Conservation (phyloP, 2,888 invertebrate genomes). For the Cheilosia scutellata region DNA sequence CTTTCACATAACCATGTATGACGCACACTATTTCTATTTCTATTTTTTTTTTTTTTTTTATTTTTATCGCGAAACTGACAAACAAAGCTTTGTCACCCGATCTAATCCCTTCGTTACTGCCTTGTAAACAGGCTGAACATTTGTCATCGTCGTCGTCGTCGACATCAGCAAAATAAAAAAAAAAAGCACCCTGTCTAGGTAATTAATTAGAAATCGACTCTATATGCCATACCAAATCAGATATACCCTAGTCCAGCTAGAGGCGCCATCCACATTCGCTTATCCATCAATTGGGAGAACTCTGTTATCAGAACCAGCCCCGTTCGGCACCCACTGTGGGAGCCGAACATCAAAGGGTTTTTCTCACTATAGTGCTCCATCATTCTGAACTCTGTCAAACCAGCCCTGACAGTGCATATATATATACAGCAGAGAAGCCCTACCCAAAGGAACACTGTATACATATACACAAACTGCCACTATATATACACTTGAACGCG, state of each 20-base stretch:
- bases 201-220: constrained; percentile 71
- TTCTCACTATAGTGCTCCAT: constrained; percentile 52
- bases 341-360: constrained; percentile 67
- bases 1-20: not conserved
- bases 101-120: constrained; percentile 15
- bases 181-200: constrained; percentile 6
- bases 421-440: not conserved
- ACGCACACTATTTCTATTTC: constrained; percentile 2
- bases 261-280: constrained; percentile 58
- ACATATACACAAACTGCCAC: not conserved
- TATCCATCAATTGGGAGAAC: constrained; percentile 67
- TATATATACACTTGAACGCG: constrained; percentile 8
- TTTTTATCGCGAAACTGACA: constrained; percentile 32
- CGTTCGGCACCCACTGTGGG: constrained; percentile 53
- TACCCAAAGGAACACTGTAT: constrained; percentile 8
- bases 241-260: constrained; percentile 23
- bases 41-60: not conserved
- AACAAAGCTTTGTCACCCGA: constrained; percentile 43
- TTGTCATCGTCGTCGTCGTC: constrained; percentile 16
- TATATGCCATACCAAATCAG: constrained; percentile 37
- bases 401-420: constrained; percentile 5
- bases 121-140: constrained; percentile 43
- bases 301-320: constrained; percentile 45
- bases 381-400: constrained; percentile 39
- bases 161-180: not conserved